A percentile compares a stretch with the other conserved stretches of the same genome.
Conservation (phyloP, 2,113 vertebrate species). For the Phylloscopus whistleri region DNA sequence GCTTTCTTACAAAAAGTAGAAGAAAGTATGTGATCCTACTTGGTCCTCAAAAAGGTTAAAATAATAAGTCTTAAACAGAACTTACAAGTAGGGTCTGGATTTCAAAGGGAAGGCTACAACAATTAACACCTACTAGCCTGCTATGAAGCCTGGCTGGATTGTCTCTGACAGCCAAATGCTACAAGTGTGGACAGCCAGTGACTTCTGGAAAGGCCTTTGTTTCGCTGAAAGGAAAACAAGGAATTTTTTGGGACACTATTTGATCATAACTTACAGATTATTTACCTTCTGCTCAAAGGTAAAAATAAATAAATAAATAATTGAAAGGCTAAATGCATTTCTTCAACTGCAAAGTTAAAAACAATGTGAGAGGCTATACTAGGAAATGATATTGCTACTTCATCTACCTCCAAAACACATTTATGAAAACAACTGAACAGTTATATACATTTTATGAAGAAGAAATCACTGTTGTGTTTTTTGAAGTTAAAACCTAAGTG, state of each 20-base stretch:
- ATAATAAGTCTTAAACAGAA: background rate
- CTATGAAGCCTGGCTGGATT: background rate
- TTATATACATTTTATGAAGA: background rate
- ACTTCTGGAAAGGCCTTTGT: background rate
- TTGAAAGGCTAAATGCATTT: background rate
- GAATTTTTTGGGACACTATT: background rate
- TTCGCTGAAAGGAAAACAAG: background rate
- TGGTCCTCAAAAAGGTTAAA: background rate
- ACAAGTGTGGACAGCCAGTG: background rate
- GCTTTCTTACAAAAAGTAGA: background rate
- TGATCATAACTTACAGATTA: background rate
- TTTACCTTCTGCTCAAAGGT: background rate
- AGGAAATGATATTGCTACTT: background rate
- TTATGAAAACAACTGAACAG: background rate
- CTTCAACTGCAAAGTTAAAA: background rate
- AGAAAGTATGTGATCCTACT: background rate
- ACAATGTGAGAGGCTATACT: background rate
- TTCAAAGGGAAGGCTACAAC: background rate
- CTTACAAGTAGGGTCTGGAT: background rate
- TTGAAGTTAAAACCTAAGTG: background rate
- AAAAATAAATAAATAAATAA: background rate
- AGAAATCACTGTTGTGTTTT: background rate
- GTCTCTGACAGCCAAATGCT: background rate
- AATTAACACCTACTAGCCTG: background rate
- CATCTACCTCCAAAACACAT: background rate